phyloP scores from a whole-genome alignment of 2,888 invertebrate species.

The Creontiades dilutus region DNA sequence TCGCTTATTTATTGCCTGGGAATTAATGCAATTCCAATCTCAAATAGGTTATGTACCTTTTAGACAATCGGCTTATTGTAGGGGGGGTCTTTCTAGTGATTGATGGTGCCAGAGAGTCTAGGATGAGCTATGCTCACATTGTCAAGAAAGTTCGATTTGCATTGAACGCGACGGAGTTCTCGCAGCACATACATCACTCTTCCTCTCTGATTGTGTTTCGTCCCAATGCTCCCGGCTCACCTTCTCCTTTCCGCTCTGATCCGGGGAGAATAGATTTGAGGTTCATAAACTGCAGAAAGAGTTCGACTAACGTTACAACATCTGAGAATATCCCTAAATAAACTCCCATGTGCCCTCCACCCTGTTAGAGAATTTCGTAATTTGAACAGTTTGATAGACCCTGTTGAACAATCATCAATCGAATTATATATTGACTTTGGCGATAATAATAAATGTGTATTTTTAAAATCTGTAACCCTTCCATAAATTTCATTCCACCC shows the following conservation, averaged over 20 bases:
- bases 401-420: no score
- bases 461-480: no score
- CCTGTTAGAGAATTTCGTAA: no score
- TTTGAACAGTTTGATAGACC: no score
- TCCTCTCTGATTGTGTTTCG: slow-evolving; percentile 18
- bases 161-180: neutral
- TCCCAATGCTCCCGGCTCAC: neutral
- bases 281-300: no score
- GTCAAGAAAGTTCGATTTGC: slow-evolving; percentile 65
- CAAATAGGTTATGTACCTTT: slow-evolving; percentile 70
- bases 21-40: slow-evolving; percentile 69
- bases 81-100: slow-evolving; percentile 26
- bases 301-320: no score
- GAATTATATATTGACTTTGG: no score
- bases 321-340: no score
- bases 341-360: no score
- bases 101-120: slow-evolving; percentile 23
- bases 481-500: no score
- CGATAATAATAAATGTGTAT: no score
- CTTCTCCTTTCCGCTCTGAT: neutral
- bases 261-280: no score
- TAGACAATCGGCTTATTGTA: slow-evolving; percentile 71
- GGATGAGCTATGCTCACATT: slow-evolving; percentile 39
- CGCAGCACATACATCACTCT: neutral
- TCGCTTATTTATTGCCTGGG: slow-evolving; percentile 65